Base-by-base conservation (phyloP, 2,888 invertebrate species). In the Melanargia galathea region DNA sequence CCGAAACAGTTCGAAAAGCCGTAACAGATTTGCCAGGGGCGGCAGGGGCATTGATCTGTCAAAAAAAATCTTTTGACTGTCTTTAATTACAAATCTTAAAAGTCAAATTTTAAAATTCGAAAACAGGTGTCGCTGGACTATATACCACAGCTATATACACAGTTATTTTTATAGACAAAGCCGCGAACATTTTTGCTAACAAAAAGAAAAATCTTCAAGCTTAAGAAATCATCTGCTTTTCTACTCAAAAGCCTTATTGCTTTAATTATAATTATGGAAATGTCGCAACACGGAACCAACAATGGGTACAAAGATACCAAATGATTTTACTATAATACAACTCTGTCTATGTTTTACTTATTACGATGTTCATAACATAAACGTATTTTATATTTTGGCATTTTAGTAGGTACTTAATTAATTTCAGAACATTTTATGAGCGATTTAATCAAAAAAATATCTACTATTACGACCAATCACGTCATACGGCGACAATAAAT, bases 401-500 rank as follows among this genome's bases (percentile, higher is more conserved):
- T 35, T 24, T 35, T 35, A 20, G 13, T 52, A 7, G 20, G 20
- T 35, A 20, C 33, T 20, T 52, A 20, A 52, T 13, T 33, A 52
- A 52, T 33, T 52, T 52, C 33, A 52, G 7, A 13, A 52, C 11
- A 20, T 35, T 52, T 35, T 52, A 52, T 13, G 5, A 13, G 20
- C 57, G 30, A 57, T 33, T 4, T 33, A 45, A n/a, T 48, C 38
- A 62, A 51, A 67, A 49, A 59, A 62, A 49, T 60, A 26, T 26
- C 24, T 26, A 30, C 8, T 49, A 63, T 68, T 58, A 62, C 65
- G 33, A 48, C 61, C 62, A 65, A 63, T 62, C 58, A 60, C 66
- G 54, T 68, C 63, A 66, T 62, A 62, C 58, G 62, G 33, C 63
- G 65, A 69, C 62, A 67, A 62, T 69, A 70, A 60, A 70, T 67